phyloP scores from a whole-genome alignment of 2,888 invertebrate species.

The Plebejus argus region DNA sequence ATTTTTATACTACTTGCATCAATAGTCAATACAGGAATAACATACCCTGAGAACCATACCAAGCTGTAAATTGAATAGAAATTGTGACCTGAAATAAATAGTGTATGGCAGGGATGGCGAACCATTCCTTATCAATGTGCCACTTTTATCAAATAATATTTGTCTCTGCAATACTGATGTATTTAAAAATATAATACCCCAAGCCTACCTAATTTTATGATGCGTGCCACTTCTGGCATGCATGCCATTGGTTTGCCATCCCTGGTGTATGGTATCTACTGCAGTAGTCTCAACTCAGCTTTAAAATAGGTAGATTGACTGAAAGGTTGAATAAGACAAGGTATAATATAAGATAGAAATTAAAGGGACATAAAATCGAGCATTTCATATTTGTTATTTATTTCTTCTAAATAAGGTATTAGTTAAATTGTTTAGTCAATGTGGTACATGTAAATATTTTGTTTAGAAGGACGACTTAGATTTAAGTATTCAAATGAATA shows the following conservation, averaged over 20 bases:
- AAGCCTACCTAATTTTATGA: too few species aligned
- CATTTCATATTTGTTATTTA: conserved; percentile 80
- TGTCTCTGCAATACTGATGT: too few species aligned
- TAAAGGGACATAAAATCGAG: conserved; percentile 69
- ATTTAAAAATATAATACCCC: too few species aligned
- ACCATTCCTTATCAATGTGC: too few species aligned
- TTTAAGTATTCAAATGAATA: conserved; percentile 70
- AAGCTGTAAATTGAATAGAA: not conserved
- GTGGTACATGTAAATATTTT: conserved; percentile 77
- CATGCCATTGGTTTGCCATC: too few species aligned
- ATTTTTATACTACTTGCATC: not conserved
- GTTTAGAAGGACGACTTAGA: conserved; percentile 78
- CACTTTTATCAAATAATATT: too few species aligned
- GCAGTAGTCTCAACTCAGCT: not conserved
- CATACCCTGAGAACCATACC: not conserved
- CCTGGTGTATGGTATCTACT: not conserved
- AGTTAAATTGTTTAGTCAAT: conserved; percentile 77
- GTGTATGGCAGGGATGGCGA: too few species aligned
- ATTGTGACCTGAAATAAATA: not conserved
- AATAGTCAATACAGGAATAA: too few species aligned
- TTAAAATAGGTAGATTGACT: conserved; percentile 21
- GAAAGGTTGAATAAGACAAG: conserved; percentile 61
- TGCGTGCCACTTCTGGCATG: too few species aligned
- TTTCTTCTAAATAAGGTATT: conserved; percentile 74
- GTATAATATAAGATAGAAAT: conserved; percentile 68